These are phyloP conservation scores for Pseudomyrmex pallidus DNA, from an alignment of 1,140 invertebrate species.

Conservation along the genomic window DNA sequence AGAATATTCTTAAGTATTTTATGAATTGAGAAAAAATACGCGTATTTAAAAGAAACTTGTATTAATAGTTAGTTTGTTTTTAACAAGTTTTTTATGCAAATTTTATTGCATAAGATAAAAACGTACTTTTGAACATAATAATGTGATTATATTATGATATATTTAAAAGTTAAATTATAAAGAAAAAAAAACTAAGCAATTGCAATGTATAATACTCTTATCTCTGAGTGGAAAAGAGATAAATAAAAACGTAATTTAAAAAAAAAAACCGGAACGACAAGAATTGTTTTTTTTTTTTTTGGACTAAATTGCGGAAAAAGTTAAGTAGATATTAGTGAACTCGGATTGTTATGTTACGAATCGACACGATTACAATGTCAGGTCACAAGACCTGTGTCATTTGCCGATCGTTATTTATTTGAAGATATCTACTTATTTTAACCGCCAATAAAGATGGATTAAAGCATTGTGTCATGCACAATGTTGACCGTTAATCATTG, in stretches of 20 bases:
- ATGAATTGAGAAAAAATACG: too few relatives aligned
- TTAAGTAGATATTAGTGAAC: not conserved
- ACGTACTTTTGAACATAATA: too few relatives aligned
- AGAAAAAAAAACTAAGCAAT: not conserved
- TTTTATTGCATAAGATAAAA: not conserved
- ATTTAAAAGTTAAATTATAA: constrained; percentile 25
- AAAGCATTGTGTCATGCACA: too few relatives aligned
- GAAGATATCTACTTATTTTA: not conserved
- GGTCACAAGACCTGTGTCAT: not conserved
- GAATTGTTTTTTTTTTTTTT: too few relatives aligned
- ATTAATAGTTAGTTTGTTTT: too few relatives aligned
- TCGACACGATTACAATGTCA: not conserved
- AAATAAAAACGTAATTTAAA: too few relatives aligned
- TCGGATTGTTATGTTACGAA: constrained; percentile 4
- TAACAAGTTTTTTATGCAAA: not conserved
- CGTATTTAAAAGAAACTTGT: too few relatives aligned
- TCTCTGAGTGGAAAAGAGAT: not conserved
- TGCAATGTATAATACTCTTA: not conserved
- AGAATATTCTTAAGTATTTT: too few relatives aligned
- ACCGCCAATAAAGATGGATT: not conserved
- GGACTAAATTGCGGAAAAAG: too few relatives aligned
- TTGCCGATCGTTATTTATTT: not conserved
- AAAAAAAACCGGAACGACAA: not conserved
- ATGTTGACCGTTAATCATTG: not conserved
- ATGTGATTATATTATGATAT: not conserved